These are phyloP conservation scores for Girardinichthys multiradiatus DNA, from an alignment of 2,113 vertebrate species.

Conservation along the genomic window DNA sequence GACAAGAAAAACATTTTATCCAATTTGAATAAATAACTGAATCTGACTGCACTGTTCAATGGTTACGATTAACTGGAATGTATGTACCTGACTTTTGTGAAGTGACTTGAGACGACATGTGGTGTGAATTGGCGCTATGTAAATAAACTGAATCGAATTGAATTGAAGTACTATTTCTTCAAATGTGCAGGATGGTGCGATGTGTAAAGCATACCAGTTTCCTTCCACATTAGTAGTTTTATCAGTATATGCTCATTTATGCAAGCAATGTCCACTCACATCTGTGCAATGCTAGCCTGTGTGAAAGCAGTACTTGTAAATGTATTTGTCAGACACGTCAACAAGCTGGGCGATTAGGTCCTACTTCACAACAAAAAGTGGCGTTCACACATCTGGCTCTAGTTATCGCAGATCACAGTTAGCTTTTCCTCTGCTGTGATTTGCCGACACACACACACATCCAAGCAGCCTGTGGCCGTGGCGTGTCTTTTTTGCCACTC, in stretches of 20 bases:
- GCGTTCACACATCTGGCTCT: slow-evolving; percentile 64
- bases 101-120: no score
- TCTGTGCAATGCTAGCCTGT: background rate
- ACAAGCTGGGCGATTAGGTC: slow-evolving; percentile 7
- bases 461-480: slow-evolving; percentile 29
- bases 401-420: slow-evolving; percentile 61
- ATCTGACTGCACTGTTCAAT: no score
- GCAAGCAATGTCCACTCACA: background rate
- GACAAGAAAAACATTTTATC: no score
- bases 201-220: background rate
- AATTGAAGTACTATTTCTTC: no score
- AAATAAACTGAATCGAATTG: no score
- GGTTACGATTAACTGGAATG: no score
- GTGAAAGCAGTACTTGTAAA: background rate
- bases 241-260: background rate
- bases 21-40: no score
- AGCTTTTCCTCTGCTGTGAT: slow-evolving; percentile 45
- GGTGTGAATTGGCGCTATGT: no score
- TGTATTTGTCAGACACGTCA: background rate
- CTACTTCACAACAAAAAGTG: slow-evolving; percentile 28
- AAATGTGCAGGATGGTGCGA: background rate
- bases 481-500: slow-evolving; percentile 53
- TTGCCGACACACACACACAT: slow-evolving; percentile 16
- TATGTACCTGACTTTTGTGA: no score
- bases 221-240: background rate